Conservation (phyloP, 2,113 vertebrate species). For the Neomonachus schauinslandi region DNA sequence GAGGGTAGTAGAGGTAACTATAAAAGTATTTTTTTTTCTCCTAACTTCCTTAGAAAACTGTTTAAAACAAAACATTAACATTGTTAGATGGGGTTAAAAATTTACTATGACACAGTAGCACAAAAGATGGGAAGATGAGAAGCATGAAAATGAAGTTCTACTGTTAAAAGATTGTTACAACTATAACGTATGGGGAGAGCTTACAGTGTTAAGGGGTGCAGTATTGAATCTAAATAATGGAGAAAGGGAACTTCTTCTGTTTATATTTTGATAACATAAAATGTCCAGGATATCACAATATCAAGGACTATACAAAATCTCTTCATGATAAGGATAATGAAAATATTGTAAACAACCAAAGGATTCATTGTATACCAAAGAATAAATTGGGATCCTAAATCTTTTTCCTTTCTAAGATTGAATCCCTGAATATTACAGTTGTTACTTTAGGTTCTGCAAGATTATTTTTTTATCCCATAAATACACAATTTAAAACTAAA, state of each 20-base stretch:
- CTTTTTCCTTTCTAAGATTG: background rate
- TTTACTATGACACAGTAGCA: background rate
- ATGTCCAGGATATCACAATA: background rate
- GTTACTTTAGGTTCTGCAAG: background rate
- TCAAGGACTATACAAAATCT: background rate
- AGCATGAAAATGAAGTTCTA: background rate
- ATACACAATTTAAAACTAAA: conserved; percentile 26
- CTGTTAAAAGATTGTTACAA: background rate
- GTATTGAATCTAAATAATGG: background rate
- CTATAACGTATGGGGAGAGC: background rate
- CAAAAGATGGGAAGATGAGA: background rate
- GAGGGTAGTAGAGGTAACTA: background rate
- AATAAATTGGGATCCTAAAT: background rate
- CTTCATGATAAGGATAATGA: background rate
- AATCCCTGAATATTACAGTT: background rate
- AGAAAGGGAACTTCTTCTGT: background rate
- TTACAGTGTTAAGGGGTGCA: background rate
- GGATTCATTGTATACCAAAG: background rate
- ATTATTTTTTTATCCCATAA: background rate
- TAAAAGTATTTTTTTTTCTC: background rate
- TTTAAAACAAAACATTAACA: background rate
- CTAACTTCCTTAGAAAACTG: background rate
- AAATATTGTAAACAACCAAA: background rate
- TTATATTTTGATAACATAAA: background rate
- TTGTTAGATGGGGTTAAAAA: background rate